These are phyloP conservation scores for Pholis gunnellus DNA, from an alignment of 2,113 vertebrate species.

Conservation along the genomic window DNA sequence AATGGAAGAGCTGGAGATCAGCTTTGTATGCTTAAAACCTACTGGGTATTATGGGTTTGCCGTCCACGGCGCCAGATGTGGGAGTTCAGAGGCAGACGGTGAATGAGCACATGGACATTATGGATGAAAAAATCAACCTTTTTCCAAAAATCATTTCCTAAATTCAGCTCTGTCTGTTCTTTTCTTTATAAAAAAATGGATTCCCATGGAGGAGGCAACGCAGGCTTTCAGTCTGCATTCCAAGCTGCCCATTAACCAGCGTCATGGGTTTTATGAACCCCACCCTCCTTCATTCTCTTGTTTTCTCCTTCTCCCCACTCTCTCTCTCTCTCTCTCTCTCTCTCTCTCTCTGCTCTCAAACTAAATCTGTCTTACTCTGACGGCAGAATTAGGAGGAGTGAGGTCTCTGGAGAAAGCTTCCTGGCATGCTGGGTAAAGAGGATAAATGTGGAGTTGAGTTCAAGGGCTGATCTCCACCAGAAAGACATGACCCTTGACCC, in stretches of 20 bases:
- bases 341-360: conserved; percentile 44
- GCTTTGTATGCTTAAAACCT: conserved; percentile 45
- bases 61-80: conserved; percentile 49
- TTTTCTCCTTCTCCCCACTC: conserved; percentile 18
- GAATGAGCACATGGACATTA: conserved; percentile 21
- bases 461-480: conserved; percentile 62
- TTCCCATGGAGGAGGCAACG: conserved; percentile 66
- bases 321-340: not conserved
- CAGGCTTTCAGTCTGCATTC: conserved; percentile 71
- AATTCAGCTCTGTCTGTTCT: conserved; percentile 47
- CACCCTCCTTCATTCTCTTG: conserved; percentile 47
- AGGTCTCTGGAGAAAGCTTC: conserved; percentile 49
- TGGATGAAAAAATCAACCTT: conserved; percentile 42
- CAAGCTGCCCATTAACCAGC: conserved; percentile 78
- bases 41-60: conserved; percentile 35
- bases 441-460: conserved; percentile 71
- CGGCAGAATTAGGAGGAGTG: conserved; percentile 47
- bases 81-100: conserved; percentile 35
- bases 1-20: conserved; percentile 33
- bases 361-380: conserved; percentile 47
- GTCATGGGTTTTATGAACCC: conserved; percentile 73
- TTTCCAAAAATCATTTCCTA: conserved; percentile 34
- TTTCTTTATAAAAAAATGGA: conserved; percentile 56
- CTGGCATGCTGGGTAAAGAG: conserved; percentile 52
- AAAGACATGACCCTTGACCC: conserved; percentile 58